Conservation (phyloP, 2,113 vertebrate genomes). For the Entosphenus tridentatus region DNA sequence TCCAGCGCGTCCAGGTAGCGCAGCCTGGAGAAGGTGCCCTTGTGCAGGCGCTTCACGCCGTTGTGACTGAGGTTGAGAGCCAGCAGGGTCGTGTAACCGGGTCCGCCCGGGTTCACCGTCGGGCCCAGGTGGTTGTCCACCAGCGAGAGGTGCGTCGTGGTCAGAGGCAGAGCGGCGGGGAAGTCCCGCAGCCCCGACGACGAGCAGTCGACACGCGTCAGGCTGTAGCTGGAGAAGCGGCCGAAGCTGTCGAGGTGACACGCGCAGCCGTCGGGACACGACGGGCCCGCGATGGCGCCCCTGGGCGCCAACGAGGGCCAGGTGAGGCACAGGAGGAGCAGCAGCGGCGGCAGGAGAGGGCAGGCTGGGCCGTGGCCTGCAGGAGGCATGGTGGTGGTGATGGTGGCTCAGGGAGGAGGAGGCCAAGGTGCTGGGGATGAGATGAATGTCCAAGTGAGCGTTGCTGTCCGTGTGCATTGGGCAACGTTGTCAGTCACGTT, state of each 20-base stretch:
- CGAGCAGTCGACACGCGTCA: constrained; percentile 72
- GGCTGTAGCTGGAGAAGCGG: constrained; percentile 83
- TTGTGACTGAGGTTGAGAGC: constrained; percentile 76
- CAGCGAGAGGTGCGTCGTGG: constrained; percentile 65
- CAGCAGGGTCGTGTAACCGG: constrained; percentile 74
- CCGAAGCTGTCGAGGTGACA: constrained; percentile 86
- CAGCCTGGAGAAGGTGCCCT: constrained; percentile 51
- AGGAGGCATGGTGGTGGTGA: too few relatives aligned
- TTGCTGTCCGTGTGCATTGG: too few relatives aligned
- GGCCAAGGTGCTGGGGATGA: too few relatives aligned
- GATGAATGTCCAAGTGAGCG: too few relatives aligned
- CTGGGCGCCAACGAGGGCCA: too few relatives aligned
- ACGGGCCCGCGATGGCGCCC: too few relatives aligned
- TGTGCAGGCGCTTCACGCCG: constrained; percentile 33
- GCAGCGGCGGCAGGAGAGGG: too few relatives aligned
- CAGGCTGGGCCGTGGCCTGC: too few relatives aligned
- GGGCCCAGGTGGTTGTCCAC: constrained; percentile 51
- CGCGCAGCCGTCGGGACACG: constrained; percentile 25
- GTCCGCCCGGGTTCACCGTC: constrained; percentile 58
- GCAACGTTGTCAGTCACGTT: too few relatives aligned
- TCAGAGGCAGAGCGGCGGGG: constrained; percentile 62
- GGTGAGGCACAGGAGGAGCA: too few relatives aligned
- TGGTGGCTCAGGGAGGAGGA: too few relatives aligned
- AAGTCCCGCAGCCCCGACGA: constrained; percentile 36
- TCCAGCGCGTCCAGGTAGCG: constrained; percentile 77